A percentile compares a stretch with the other conserved stretches of the same genome.
Conservation (phyloP, 2,113 vertebrate species). For the Paramisgurnus dabryanus region DNA sequence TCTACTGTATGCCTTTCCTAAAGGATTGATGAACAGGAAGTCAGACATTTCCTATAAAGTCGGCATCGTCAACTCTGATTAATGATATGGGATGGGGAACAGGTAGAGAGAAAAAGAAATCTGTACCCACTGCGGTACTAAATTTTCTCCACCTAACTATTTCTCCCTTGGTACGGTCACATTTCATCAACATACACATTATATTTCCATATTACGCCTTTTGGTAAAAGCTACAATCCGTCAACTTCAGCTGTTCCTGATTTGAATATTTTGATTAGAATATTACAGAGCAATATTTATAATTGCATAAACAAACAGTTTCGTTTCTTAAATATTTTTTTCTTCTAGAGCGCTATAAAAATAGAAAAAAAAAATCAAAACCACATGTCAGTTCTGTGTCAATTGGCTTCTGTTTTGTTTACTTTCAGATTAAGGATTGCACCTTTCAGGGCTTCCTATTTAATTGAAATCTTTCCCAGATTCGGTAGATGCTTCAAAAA, state of each 20-base stretch:
- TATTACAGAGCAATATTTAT: not conserved
- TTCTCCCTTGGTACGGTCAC: not conserved
- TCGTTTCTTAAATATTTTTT: not conserved
- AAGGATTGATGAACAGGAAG: constrained; percentile 59
- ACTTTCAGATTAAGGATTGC: not conserved
- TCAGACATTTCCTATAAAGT: constrained; percentile 59
- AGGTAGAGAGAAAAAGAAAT: not conserved
- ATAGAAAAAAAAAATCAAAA: constrained; percentile 5
- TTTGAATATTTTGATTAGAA: not conserved
- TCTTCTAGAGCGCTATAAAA: not conserved
- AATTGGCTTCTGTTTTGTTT: constrained; percentile 13
- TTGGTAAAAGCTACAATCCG: not conserved
- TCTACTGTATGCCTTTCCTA: constrained; percentile 42
- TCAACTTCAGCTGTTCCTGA: not conserved
- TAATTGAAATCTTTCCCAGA: not conserved
- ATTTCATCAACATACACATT: not conserved
- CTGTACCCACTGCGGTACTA: not conserved
- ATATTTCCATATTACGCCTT: constrained; percentile 5
- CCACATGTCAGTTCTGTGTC: constrained; percentile 20
- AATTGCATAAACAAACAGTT: not conserved
- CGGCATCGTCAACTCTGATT: constrained; percentile 52
- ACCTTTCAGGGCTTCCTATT: constrained; percentile 7
- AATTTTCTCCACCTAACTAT: not conserved
- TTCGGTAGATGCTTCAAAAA: constrained; percentile 5
- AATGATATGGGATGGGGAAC: constrained; percentile 9